Evolutionary conservation across 2,797 vertebrate genomes (phyloP), one percentile per base, ranked within the genome.

Genomic region (Pelobates cultripes): DNA sequence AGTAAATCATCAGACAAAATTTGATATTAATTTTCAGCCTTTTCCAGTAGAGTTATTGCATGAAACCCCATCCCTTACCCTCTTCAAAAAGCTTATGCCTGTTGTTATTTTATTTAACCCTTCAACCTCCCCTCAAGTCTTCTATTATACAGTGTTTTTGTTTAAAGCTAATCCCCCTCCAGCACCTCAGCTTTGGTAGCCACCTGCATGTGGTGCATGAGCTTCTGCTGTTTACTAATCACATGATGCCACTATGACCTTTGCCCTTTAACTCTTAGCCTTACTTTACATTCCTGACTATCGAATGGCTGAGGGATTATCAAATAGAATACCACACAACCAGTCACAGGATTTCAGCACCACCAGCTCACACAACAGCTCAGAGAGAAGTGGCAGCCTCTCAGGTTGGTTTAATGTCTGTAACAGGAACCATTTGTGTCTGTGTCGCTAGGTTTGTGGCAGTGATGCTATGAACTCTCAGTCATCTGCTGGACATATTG

Each of bases 271-370:
- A 97, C 96, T 94, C 92, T 94, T 97, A 99, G 98, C 98, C 94
- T 97, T 99, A 94, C 97, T 99, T 98, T 99, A 98, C 97, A 99
- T 99, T 95, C 97, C 98, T 91, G 98, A 99, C 96, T 99, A 99
- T 96, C 98, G 98, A 93, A 96, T 98, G 97, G 95, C 97, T 95
- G 98, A 99, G 82, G 98, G 98, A 96, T 94, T 99, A 96, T 98
- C 97, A 96, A 99, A 95, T 98, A 99, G 98, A 99, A 97, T 99
- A 91, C 98, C 97, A 91, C 98, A 99, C 98, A 99, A 99, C 97
- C 98, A 99, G 96, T 99, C 98, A 96, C 97, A 99, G 96, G 98
- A 99, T 98, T 99, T 99, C 98, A 99, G 97, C 98, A 99, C 97
- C 93, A 97, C 96, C 96, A 99, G 98, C 95, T 99, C 98, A 94